phyloP scores from a whole-genome alignment of 2,888 invertebrate species.

The Hydriomena furcata region DNA sequence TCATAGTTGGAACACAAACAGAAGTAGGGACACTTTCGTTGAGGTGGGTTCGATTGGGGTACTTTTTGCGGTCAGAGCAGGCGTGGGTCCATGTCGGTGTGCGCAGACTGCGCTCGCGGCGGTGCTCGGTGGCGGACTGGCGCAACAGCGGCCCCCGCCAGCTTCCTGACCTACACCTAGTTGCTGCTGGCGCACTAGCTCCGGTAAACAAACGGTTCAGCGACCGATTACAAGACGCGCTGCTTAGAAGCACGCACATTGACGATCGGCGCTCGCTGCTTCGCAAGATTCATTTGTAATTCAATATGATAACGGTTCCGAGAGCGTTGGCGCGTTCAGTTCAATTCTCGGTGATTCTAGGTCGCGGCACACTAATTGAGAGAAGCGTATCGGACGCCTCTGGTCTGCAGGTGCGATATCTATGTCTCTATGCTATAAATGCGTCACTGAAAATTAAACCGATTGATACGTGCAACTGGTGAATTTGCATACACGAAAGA shows the following conservation, averaged over 20 bases:
- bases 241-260: conserved; percentile 53
- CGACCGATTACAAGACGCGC: conserved; percentile 74
- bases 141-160: conserved; percentile 58
- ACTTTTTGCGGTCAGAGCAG: conserved; percentile 48
- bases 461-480: conserved; percentile 17
- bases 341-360: conserved; percentile 61
- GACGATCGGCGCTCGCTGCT: conserved; percentile 52
- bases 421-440: conserved; percentile 17
- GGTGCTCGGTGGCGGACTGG: conserved; percentile 64
- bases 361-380: conserved; percentile 61
- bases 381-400: conserved; percentile 44
- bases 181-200: conserved; percentile 59
- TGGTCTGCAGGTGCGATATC: conserved; percentile 41
- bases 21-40: conserved; percentile 64
- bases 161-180: conserved; percentile 75
- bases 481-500: conserved; percentile 56
- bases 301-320: conserved; percentile 76
- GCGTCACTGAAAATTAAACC: conserved; percentile 14
- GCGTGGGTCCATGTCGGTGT: conserved; percentile 58
- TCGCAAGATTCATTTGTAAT: conserved; percentile 64
- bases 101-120: conserved; percentile 64
- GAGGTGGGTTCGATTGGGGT: conserved; percentile 35
- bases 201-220: conserved; percentile 81
- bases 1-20: conserved; percentile 67
- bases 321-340: conserved; percentile 65